These are phyloP conservation scores for Vulpes lagopus DNA, from an alignment of 2,113 vertebrate species.

Conservation along the genomic window DNA sequence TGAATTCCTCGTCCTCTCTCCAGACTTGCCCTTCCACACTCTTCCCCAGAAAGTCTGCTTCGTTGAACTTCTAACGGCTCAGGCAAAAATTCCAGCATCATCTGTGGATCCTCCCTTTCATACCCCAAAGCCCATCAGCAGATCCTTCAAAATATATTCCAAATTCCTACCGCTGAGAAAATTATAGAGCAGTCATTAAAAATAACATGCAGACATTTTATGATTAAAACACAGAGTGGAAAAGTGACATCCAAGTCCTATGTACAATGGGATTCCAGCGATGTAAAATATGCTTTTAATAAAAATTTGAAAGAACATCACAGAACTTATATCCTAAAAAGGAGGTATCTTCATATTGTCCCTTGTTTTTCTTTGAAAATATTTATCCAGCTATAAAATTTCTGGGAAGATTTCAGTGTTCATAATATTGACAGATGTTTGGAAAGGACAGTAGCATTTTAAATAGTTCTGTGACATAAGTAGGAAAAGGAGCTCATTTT, in stretches of 20 bases:
- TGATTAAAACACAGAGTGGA: not conserved
- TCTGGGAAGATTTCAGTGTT: not conserved
- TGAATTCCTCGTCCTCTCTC: not conserved
- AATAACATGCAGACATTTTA: conserved; percentile 16
- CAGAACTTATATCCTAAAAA: conserved; percentile 14
- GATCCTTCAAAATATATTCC: conserved; percentile 8
- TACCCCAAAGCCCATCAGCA: not conserved
- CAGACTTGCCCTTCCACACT: not conserved
- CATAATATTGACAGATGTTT: not conserved
- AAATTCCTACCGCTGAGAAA: not conserved
- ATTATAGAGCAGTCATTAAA: not conserved
- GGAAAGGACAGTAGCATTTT: not conserved
- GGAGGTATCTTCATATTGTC: not conserved
- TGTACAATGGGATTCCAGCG: not conserved
- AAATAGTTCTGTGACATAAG: not conserved
- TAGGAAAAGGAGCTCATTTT: not conserved
- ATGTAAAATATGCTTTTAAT: not conserved
- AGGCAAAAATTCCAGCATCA: not conserved
- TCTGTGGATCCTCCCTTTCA: not conserved
- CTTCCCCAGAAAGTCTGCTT: not conserved
- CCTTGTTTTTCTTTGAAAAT: conserved; percentile 26
- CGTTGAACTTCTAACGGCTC: not conserved
- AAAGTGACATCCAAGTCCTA: not conserved
- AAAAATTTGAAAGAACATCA: conserved; percentile 7
- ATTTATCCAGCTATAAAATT: not conserved